These are phyloP conservation scores for Poecilia latipinna DNA, from an alignment of 2,113 vertebrate species.

Conservation along the genomic window DNA sequence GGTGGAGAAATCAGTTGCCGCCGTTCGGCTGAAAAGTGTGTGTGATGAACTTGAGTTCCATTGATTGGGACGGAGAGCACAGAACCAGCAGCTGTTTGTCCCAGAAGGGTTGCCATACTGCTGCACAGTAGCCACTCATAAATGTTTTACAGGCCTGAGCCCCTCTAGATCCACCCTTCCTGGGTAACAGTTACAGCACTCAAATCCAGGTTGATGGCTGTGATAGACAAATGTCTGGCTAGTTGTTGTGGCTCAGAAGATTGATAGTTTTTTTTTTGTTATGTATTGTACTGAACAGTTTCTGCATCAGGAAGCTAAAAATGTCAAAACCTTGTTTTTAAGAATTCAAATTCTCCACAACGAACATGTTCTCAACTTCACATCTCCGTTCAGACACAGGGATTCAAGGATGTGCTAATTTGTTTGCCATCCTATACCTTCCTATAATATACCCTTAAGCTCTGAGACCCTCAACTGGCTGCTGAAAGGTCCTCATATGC, in stretches of 20 bases:
- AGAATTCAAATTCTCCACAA: not conserved
- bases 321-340: no score
- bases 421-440: constrained; percentile 30
- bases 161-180: constrained; percentile 54
- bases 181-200: constrained; percentile 59
- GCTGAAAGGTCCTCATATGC: constrained; percentile 36
- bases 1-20: constrained; percentile 44
- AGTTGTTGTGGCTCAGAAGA: constrained; percentile 25
- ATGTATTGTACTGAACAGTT: constrained; percentile 5
- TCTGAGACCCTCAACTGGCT: constrained; percentile 30
- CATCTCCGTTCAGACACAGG: not conserved
- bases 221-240: constrained; percentile 47
- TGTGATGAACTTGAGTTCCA: constrained; percentile 81
- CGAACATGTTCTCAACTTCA: not conserved
- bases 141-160: constrained; percentile 79
- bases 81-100: constrained; percentile 80
- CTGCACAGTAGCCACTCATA: constrained; percentile 76
- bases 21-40: constrained; percentile 68
- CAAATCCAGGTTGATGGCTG: constrained; percentile 60
- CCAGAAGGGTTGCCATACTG: constrained; percentile 68
- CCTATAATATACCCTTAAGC: constrained; percentile 17
- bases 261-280: constrained; percentile 23
- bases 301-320: not conserved
- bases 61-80: constrained; percentile 79
- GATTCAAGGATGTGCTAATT: constrained; percentile 37